Conservation (phyloP, 2,888 invertebrate genomes). For the Archips xylosteana region DNA sequence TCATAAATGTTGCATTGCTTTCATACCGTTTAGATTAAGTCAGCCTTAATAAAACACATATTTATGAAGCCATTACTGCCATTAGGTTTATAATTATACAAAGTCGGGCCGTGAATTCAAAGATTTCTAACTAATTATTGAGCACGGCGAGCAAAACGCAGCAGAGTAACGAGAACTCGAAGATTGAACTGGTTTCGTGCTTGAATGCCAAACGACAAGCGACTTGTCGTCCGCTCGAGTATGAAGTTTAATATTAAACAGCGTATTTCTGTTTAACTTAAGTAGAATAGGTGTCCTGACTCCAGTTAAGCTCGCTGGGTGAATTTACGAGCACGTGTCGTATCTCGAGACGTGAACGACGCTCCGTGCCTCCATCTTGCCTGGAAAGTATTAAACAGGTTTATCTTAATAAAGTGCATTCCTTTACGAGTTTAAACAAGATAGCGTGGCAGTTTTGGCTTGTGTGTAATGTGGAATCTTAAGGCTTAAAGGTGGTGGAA, state of each 20-base stretch:
- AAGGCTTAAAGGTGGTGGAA: not conserved
- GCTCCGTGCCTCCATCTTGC: constrained; percentile 9
- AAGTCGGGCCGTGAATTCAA: not conserved
- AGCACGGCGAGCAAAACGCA: not conserved
- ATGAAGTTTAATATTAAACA: constrained; percentile 11
- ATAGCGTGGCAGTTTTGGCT: not conserved
- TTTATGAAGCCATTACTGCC: too few relatives aligned
- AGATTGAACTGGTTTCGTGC: not conserved
- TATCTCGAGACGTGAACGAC: constrained; percentile 13
- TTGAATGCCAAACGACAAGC: not conserved
- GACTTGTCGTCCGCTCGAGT: not conserved
- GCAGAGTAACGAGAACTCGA: too few relatives aligned
- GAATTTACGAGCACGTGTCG: constrained; percentile 24
- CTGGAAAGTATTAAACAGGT: constrained; percentile 10
- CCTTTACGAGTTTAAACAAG: constrained; percentile 8
- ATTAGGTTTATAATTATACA: not conserved
- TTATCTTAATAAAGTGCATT: constrained; percentile 26
- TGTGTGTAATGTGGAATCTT: not conserved
- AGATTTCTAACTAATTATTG: not conserved
- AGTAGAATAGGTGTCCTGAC: not conserved
- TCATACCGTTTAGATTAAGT: not conserved
- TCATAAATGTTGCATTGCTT: not conserved
- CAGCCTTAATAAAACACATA: too few relatives aligned
- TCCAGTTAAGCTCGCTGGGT: constrained; percentile 5
- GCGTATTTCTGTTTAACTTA: not conserved